A percentile compares a stretch with the other conserved stretches of the same genome.
phyloP scores from a whole-genome alignment of 2,888 invertebrate genomes.

The Melanophora roralis region DNA sequence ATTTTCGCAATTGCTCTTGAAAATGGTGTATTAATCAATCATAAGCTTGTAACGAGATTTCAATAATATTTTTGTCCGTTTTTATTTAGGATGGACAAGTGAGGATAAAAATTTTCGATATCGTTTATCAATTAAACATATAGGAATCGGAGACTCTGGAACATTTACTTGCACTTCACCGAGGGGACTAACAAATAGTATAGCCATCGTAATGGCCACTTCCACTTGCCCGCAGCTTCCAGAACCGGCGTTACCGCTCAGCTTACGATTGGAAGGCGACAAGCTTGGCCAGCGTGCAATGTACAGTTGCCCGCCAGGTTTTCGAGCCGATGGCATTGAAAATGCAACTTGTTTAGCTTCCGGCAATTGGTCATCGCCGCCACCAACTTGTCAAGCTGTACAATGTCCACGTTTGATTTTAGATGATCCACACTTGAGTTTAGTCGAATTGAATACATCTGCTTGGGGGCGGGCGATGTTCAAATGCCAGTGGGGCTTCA shows the following conservation, averaged over 20 bases:
- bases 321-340: conserved; percentile 85
- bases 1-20: too few relatives aligned
- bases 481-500: conserved; percentile 90
- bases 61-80: neutral
- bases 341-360: conserved; percentile 90
- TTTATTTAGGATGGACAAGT: conserved; percentile 75
- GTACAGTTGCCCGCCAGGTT: conserved; percentile 85
- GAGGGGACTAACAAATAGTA: conserved; percentile 82
- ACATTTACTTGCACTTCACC: conserved; percentile 91
- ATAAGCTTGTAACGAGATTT: neutral
- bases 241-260: conserved; percentile 81
- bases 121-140: conserved; percentile 88
- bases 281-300: conserved; percentile 85
- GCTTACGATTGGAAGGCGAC: conserved; percentile 86
- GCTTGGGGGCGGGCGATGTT: conserved; percentile 89
- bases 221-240: conserved; percentile 82
- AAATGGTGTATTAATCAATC: too few relatives aligned
- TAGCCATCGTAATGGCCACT: conserved; percentile 82
- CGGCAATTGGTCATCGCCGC: conserved; percentile 87
- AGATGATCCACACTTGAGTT: conserved; percentile 84
- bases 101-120: conserved; percentile 88
- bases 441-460: conserved; percentile 88
- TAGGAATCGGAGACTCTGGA: conserved; percentile 89
- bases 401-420: conserved; percentile 85
- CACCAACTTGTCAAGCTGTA: conserved; percentile 87